Base-by-base conservation (phyloP, 92 coral and sea anemone genomes). In the Umimayanthus chanpuru region DNA sequence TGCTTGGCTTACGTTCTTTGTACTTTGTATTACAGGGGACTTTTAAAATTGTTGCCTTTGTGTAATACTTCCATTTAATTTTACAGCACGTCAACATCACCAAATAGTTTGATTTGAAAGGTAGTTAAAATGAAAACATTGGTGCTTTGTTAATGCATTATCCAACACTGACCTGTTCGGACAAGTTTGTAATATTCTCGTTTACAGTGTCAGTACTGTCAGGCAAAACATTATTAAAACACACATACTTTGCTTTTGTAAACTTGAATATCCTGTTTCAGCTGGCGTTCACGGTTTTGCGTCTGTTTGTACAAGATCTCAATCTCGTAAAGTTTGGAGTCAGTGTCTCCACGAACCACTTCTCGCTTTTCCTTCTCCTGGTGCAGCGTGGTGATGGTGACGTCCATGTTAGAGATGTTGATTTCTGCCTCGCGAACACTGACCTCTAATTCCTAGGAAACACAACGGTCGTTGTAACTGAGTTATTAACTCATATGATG, bases 281-380 rank as follows among this genome's bases (percentile, higher is more conserved):
- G 81, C 55, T 61, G 73, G 80, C 88, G 86, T 77, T 95, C 98
- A n/a, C 94, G 91, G 38, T 95, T 94, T 53, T 93, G 90, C 9
- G 93, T 88, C 80, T 86, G 94, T 39, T 89, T 91, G 84, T 85
- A 86, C 77, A 93, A 88, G 4, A 91, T 90, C 79, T 92, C 96
- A 15, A 90, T 88, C 81, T 93, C 91, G 30, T 85, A 90, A 4
- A 84, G 77, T 77, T 89, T 91, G 14, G 90, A 73, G 80, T 93
- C 91, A 72, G 77, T 82, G 72, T 94, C 53, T 65, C 87, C 79
- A 26, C 85, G 56, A 85, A 85, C 92, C 30, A 80, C 66, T 61
- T 90, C 92, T 21, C 77, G 75, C 68, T 67, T 70, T 40, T 55
- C 93, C 55, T 77, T 85, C 50, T 88, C 98, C 38, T 88, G 72